Base-by-base conservation (phyloP, 2,888 invertebrate species). In the Zygogramma bicolorata region DNA sequence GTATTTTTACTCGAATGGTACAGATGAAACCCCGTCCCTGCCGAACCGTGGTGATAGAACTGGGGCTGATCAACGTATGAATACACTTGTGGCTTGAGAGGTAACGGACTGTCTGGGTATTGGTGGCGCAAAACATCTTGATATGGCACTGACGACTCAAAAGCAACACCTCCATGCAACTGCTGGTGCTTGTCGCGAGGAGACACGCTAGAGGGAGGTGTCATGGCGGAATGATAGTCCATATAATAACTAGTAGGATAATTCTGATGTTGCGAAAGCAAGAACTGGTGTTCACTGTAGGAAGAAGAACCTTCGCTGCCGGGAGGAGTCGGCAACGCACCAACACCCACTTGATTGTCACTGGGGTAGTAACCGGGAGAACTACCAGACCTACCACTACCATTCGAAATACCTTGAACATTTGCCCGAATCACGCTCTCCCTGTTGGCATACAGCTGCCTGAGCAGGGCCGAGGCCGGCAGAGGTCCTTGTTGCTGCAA, bases 201-300 rank as follows among this genome's bases (percentile, higher is more conserved):
- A 4, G 97, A 97, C 1, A 97, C 97, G 3, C 97, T 97, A n/a
- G 97, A 96, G 65, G 98, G 98, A 65, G 97, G 97, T 3, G 97
- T 97, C 95, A 98, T 97, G 60, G 96, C 96, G 46, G 96, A 94
- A 86, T 97, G 97, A 83, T 96, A 96, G 83, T 95, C 95, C 76
- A 93, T 93, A 71, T 90, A 88, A 80, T 92, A 92, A 71, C 88
- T 86, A 86, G 84, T 90, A 88, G 82, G 90, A 90, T 80, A 92
- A 89, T 90, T 90, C 79, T 90, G 90, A 34, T 89, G 87, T 78
- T 90, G 90, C 38, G 90, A 85, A 68, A 88, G 79, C 66, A 91
- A 85, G 79, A 90, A 91, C 81, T 90, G 90, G 84, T 87, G 94
- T 87, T 90, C 94, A 84, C 90, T 93, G 82, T 93, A 94, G 1